Base-by-base conservation (phyloP, 2,797 vertebrate genomes). In the Malacoctenus gilli region DNA sequence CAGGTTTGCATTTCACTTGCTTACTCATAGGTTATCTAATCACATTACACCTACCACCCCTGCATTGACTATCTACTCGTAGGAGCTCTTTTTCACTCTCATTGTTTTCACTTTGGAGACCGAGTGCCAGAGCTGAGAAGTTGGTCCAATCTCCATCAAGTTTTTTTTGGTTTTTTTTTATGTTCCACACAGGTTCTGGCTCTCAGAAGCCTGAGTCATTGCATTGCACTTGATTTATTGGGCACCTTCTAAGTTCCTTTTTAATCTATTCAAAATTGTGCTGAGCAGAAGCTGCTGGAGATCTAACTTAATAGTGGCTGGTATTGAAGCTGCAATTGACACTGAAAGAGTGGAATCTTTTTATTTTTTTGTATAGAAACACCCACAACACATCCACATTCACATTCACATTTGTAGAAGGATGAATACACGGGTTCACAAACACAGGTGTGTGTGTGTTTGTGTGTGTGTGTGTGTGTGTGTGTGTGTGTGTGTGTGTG, bases 261-360 rank as follows among this genome's bases (percentile, higher is more conserved):
- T 78, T 84, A 79, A 86, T 85, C 65, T 81, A 44, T 80, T 79
- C 49, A 71, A 75, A 82, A 78, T 61, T 84, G 72, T 82, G 72
- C 76, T 70, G 73, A 70, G 68, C 70, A 56, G 55, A 55, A 78
- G 47, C 64, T 14, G 23, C 42, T 64, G 55, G 59, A 80, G 84
- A 80, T 58, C 59, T 69, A 77, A 80, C 55, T 51, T 75, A 78
- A 80, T 65, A 79, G 71, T 59, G 52, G 51, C 47, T 53, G 63
- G 77, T 70, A 80, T 75, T 72, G 75, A 78, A 28, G 58, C 49
- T 52, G 47, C 47, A 62, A 68, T 65, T 70, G 76, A 75, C 70
- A 65, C 55, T 5, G 23, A 75, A 58, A 72, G 55, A 80, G 35
- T 30, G 9, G 37, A 53, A 69, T 64, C 2, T 9, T 58, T 68